Base-by-base conservation (phyloP, 1,140 invertebrate species). In the Diprion similis region DNA sequence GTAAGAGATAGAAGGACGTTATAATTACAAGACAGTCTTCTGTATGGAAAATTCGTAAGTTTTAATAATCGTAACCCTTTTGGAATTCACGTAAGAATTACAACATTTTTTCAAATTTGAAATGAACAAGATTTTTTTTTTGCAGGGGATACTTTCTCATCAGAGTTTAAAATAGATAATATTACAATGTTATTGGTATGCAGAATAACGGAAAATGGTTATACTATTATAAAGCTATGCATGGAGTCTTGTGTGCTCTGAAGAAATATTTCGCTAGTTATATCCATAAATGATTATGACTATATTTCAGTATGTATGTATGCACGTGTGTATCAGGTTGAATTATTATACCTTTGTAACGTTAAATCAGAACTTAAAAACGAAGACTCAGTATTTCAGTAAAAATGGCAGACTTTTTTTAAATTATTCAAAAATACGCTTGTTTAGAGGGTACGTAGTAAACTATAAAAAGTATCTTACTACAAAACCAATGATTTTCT, bases 11-110 rank as follows among this genome's bases (percentile, higher is more conserved):
- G 24, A 37, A 37, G 24, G 24, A 37, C 24, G 24, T 37, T 37
- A 37, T 37, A 37, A 37, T 17, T 15, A 59, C 11, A 59, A 59
- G 51, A 10, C 51, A 59, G 11, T 59, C 51, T 45, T 77, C 79
- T 80, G 84, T 79, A 77, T 86, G 80, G 71, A 86, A 86, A 85
- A 85, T 85, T 86, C 79, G 80, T 83, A 81, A 82, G 80, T 79
- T 81, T 86, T 84, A 84, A 85, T 86, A 82, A 81, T 86, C 81
- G 80, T 37, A 59, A 59, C n/a, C n/a, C 51, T 15, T 59, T 59
- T 59, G 51, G 51, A 59, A 59, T 59, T 59, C 51, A 59, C n/a
- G 51, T 4, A 59, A 59, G 51, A 59, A 59, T 59, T 59, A 59
- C 51, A 59, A 59, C n/a, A 9, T 59, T 59, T 8, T 59, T 59